phyloP scores from a whole-genome alignment of 2,797 vertebrate genomes.

The Gymnodraco acuticeps region DNA sequence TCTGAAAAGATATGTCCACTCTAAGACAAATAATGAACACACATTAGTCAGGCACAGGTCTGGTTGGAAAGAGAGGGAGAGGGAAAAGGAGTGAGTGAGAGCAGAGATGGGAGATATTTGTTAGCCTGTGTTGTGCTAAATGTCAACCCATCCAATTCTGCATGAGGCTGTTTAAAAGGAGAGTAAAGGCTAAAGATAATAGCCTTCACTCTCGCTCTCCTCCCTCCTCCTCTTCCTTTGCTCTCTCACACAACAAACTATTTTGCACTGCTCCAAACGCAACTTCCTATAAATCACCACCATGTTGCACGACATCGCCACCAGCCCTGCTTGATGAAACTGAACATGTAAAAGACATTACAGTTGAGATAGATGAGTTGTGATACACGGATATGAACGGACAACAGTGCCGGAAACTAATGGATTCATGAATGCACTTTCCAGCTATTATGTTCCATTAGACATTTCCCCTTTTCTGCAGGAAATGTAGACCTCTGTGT shows the following conservation, averaged over 20 bases:
- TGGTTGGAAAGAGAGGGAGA: background rate
- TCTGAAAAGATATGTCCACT: background rate
- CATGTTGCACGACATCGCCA: background rate
- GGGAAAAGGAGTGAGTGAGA: constrained; percentile 4
- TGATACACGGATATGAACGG: background rate
- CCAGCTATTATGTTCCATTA: constrained; percentile 2
- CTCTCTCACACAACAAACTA: constrained; percentile 3
- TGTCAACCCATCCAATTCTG: constrained; percentile 68
- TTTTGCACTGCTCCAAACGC: constrained; percentile 3
- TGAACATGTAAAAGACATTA: constrained; percentile 36
- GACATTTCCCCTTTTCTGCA: background rate
- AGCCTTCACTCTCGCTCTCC: background rate
- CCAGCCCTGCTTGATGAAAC: background rate
- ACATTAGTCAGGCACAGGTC: background rate
- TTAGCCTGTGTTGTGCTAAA: constrained; percentile 55
- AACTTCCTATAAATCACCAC: constrained; percentile 17
- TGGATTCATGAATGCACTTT: constrained; percentile 21
- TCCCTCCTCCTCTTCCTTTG: background rate
- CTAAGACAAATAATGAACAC: background rate
- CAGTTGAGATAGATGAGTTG: background rate
- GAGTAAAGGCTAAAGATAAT: constrained; percentile 55
- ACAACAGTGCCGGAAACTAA: constrained; percentile 14
- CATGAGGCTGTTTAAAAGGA: constrained; percentile 48
- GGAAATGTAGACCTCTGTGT: constrained; percentile 26
- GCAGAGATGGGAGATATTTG: constrained; percentile 25